These are phyloP conservation scores for Eupsilia transversa DNA, from an alignment of 2,888 invertebrate species.

Conservation along the genomic window DNA sequence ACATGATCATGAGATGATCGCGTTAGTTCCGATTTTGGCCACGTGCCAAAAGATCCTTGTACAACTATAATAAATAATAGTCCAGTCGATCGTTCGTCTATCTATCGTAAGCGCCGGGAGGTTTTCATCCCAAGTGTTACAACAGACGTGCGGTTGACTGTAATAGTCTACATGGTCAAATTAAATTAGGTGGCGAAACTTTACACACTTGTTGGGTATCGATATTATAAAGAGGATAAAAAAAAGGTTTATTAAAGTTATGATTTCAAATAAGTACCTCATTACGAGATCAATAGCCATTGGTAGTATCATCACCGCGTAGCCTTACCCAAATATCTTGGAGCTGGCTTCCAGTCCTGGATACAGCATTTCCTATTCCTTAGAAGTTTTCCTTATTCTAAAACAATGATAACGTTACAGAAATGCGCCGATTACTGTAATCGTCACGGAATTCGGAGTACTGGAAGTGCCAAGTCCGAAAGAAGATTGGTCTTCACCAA, in stretches of 20 bases:
- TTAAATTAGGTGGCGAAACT: too few relatives aligned
- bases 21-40: background rate
- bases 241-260: too few relatives aligned
- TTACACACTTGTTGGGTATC: too few relatives aligned
- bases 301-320: background rate
- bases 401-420: constrained; percentile 60
- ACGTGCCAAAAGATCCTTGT: background rate
- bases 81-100: background rate
- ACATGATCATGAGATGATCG: too few relatives aligned
- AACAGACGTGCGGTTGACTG: too few relatives aligned
- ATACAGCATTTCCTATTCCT: background rate
- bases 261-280: background rate
- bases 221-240: too few relatives aligned
- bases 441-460: constrained; percentile 72
- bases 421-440: constrained; percentile 62
- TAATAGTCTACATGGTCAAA: too few relatives aligned
- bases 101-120: background rate
- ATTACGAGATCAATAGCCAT: background rate
- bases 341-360: background rate
- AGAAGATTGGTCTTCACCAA: constrained; percentile 62
- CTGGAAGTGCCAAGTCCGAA: constrained; percentile 52
- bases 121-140: background rate
- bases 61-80: too few relatives aligned
- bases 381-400: background rate
- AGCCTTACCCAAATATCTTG: background rate